Percentiles rank a stretch among this genome's conserved stretches.
Evolutionary conservation across 2,888 invertebrate genomes (phyloP).

Genomic region (Ypsolopha scabrella): DNA sequence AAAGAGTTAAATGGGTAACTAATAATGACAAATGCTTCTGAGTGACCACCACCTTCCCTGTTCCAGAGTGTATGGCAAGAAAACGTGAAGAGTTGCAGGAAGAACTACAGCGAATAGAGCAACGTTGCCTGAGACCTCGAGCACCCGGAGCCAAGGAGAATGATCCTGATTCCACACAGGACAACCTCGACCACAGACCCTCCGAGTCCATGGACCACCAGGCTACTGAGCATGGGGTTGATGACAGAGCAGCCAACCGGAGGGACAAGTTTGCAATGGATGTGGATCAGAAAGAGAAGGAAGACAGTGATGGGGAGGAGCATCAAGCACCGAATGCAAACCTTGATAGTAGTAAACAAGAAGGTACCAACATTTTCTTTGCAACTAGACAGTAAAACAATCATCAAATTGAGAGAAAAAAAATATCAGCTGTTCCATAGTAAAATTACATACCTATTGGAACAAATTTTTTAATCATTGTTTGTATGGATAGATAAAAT

Average conservation of each 20-base stretch:
- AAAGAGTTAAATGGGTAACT: too few relatives aligned
- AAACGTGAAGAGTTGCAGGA: slow-evolving; percentile 74
- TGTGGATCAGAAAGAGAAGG: slow-evolving; percentile 39
- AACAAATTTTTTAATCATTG: too few relatives aligned
- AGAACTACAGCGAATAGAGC: slow-evolving; percentile 74
- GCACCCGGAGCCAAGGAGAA: slow-evolving; percentile 43
- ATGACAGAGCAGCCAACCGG: slow-evolving; percentile 26
- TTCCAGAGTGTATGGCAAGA: slow-evolving; percentile 72
- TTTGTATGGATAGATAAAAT: too few relatives aligned
- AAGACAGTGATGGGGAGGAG: slow-evolving; percentile 57
- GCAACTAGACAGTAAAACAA: too few relatives aligned
- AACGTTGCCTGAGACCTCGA: slow-evolving; percentile 45
- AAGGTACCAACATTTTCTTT: not conserved
- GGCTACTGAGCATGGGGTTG: slow-evolving; percentile 10
- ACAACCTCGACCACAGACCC: slow-evolving; percentile 7
- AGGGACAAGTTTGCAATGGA: slow-evolving; percentile 55
- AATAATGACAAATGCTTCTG: too few relatives aligned
- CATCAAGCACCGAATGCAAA: not conserved
- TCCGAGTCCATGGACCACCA: slow-evolving; percentile 13
- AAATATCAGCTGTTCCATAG: too few relatives aligned
- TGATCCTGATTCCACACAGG: slow-evolving; percentile 18
- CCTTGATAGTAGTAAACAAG: not conserved
- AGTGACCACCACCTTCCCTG: too few relatives aligned
- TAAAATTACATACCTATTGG: too few relatives aligned
- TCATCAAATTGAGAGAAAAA: too few relatives aligned